Conservation (phyloP, 2,113 vertebrate genomes). For the Nannospalax galili region DNA sequence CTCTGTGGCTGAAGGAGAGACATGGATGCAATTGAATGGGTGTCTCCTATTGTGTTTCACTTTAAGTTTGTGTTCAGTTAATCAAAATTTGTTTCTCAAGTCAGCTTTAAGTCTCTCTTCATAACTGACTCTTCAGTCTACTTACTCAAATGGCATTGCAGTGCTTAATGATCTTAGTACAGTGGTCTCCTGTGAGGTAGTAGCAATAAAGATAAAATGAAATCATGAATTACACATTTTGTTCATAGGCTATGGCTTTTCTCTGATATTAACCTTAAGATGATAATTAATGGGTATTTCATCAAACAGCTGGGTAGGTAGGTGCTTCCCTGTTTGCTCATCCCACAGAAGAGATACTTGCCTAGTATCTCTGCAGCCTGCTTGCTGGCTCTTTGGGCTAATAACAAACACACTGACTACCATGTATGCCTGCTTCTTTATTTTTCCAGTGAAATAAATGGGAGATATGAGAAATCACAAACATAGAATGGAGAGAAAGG, state of each 20-base stretch:
- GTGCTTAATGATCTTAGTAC: constrained; percentile 67
- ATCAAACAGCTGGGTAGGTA: constrained; percentile 57
- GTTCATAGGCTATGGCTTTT: constrained; percentile 47
- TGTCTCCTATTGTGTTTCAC: constrained; percentile 50
- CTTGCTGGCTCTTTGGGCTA: not conserved
- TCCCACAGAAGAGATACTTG: not conserved
- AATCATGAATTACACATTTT: constrained; percentile 77
- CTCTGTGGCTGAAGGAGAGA: constrained; percentile 46
- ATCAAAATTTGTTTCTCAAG: constrained; percentile 68
- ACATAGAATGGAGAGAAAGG: constrained; percentile 6
- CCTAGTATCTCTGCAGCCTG: not conserved
- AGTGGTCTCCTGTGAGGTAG: constrained; percentile 75
- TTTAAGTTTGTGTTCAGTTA: constrained; percentile 73
- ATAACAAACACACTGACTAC: constrained; percentile 2
- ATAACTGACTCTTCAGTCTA: constrained; percentile 49
- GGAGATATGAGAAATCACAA: not conserved
- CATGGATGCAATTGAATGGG: constrained; percentile 60
- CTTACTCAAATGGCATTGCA: constrained; percentile 69
- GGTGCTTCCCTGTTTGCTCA: constrained; percentile 19
- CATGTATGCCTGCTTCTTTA: not conserved
- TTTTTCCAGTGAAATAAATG: constrained; percentile 53
- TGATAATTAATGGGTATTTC: constrained; percentile 66
- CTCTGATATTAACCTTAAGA: constrained; percentile 60
- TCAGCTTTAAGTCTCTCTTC: constrained; percentile 46
- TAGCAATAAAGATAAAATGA: constrained; percentile 76